Evolutionary conservation across 30 jellyfish, hydroid and myxozoan species (phyloP).

Genomic region (Hydra vulgaris): DNA sequence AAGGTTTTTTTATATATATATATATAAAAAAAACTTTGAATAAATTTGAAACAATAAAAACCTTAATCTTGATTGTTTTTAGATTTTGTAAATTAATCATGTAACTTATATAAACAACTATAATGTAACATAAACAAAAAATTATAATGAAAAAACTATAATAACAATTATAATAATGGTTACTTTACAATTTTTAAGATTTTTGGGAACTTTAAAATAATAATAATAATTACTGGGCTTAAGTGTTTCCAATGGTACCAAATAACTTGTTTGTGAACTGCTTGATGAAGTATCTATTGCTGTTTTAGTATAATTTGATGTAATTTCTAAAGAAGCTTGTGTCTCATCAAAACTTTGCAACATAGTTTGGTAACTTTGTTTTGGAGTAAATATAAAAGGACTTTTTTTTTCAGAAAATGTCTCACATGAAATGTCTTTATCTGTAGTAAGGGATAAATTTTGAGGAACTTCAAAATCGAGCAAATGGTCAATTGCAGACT

Average conservation of each 20-base stretch:
- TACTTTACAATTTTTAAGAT: too few relatives aligned
- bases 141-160: too few relatives aligned
- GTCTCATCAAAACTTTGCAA: neutral
- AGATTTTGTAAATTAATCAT: too few relatives aligned
- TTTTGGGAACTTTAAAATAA: too few relatives aligned
- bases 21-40: too few relatives aligned
- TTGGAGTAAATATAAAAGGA: neutral
- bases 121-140: too few relatives aligned
- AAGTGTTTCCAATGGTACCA: conserved; percentile 65
- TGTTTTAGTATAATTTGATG: neutral
- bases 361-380: neutral
- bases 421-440: neutral
- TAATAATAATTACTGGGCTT: conserved; percentile 31
- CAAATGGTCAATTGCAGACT: conserved; percentile 7
- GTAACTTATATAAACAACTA: too few relatives aligned
- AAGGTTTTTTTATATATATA: too few relatives aligned
- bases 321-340: conserved; percentile 1
- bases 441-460: neutral
- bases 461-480: neutral
- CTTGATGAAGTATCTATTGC: neutral
- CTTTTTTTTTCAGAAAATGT: neutral
- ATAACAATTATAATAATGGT: too few relatives aligned
- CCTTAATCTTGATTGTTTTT: too few relatives aligned
- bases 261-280: conserved; percentile 3
- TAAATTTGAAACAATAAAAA: too few relatives aligned